phyloP scores from a whole-genome alignment of 2,113 vertebrate species.

The Ahaetulla prasina region DNA sequence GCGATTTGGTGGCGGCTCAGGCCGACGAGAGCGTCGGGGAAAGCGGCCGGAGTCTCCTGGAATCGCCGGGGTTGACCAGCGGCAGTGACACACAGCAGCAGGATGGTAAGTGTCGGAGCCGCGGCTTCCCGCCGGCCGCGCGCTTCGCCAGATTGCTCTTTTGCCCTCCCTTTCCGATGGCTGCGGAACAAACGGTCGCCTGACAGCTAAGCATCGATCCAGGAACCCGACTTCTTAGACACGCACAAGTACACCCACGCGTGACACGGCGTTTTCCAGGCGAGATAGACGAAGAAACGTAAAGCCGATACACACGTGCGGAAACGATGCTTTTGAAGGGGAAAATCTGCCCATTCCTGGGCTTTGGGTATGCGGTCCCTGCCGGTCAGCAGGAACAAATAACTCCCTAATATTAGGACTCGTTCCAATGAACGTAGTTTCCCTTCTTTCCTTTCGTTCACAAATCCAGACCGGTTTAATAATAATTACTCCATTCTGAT shows the following conservation, averaged over 20 bases:
- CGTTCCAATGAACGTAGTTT: not conserved
- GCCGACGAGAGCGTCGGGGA: conserved; percentile 87
- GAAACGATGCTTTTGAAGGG: not conserved
- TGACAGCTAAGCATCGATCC: not conserved
- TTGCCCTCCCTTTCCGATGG: not conserved
- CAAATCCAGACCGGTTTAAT: not conserved
- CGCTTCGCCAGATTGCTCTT: not conserved
- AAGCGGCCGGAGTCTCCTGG: conserved; percentile 87
- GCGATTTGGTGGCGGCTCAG: conserved; percentile 88
- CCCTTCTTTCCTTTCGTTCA: not conserved
- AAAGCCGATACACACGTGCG: not conserved
- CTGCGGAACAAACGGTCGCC: not conserved
- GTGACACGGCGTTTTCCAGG: not conserved
- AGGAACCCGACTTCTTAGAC: not conserved
- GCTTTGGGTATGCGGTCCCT: not conserved
- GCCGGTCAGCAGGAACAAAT: not conserved
- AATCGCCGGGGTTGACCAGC: conserved; percentile 94
- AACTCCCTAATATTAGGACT: not conserved
- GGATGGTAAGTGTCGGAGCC: conserved; percentile 84
- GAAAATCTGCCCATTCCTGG: too few relatives aligned
- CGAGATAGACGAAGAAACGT: not conserved
- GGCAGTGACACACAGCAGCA: conserved; percentile 96
- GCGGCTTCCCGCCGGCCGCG: not conserved
- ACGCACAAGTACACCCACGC: not conserved
- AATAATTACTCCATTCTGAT: not conserved